phyloP scores from a whole-genome alignment of 2,113 vertebrate genomes.

The Xiphophorus maculatus region DNA sequence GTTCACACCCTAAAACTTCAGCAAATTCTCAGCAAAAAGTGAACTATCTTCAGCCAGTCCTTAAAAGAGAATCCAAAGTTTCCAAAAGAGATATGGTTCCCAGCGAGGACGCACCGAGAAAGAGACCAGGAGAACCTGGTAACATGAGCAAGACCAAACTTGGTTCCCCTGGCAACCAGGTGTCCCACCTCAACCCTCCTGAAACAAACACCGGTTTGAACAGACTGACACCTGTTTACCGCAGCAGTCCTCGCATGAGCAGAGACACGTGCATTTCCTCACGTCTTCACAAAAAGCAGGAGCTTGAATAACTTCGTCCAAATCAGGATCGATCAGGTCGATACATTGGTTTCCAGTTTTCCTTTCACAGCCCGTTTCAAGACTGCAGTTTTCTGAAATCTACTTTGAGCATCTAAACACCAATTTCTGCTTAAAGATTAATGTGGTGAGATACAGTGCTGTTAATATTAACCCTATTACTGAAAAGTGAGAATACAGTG shows the following conservation, averaged over 20 bases:
- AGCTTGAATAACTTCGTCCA: neutral
- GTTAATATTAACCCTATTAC: neutral
- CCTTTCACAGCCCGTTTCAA: neutral
- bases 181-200: conserved; percentile 52
- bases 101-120: conserved; percentile 18
- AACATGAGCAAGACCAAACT: conserved; percentile 65
- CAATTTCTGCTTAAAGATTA: neutral
- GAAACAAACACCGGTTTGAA: conserved; percentile 67
- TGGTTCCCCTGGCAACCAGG: conserved; percentile 65
- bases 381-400: neutral
- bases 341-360: neutral
- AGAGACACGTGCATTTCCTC: neutral
- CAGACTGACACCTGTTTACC: conserved; percentile 50
- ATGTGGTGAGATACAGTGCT: neutral
- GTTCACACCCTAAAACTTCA: conserved; percentile 11
- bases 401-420: neutral
- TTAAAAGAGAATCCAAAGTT: neutral
- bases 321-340: neutral
- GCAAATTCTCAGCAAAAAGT: neutral
- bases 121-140: conserved; percentile 47
- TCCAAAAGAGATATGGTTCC: conserved; percentile 14
- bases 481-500: neutral
- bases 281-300: neutral
- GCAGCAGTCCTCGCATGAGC: conserved; percentile 6
- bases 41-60: neutral